phyloP scores from a whole-genome alignment of 1,140 invertebrate species.

The Solenopsis fugax region DNA sequence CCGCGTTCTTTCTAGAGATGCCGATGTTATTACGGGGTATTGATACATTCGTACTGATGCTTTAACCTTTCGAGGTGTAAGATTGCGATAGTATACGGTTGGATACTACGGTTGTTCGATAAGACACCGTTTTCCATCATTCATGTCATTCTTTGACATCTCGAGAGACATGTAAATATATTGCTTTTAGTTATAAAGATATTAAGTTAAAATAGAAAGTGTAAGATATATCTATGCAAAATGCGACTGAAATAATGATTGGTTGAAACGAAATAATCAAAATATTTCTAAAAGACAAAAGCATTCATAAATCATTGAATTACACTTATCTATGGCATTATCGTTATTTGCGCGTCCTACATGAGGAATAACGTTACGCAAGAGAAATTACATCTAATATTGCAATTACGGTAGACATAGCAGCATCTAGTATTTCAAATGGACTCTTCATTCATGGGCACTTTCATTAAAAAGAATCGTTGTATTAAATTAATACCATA shows the following conservation, averaged over 20 bases:
- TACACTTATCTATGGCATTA: not conserved
- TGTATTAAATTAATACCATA: slow-evolving; percentile 41
- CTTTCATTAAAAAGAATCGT: slow-evolving; percentile 37
- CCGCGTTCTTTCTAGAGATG: slow-evolving; percentile 26
- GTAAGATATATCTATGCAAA: not conserved
- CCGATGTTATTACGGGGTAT: slow-evolving; percentile 36
- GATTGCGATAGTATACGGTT: slow-evolving; percentile 6
- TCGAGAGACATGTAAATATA: not conserved
- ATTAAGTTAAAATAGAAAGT: slow-evolving; percentile 1
- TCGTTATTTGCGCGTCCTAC: slow-evolving; percentile 12
- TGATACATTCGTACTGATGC: slow-evolving; percentile 24
- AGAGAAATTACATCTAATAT: slow-evolving; percentile 47
- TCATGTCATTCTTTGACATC: not conserved
- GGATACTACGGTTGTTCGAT: not conserved
- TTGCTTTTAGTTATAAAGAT: not conserved
- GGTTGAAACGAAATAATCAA: not conserved
- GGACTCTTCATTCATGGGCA: slow-evolving; percentile 36
- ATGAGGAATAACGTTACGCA: slow-evolving; percentile 35
- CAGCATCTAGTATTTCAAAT: slow-evolving; percentile 33
- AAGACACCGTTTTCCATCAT: slow-evolving; percentile 23
- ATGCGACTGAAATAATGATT: not conserved
- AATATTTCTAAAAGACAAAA: slow-evolving; percentile 5
- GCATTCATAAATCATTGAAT: slow-evolving; percentile 8
- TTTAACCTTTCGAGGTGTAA: slow-evolving; percentile 40
- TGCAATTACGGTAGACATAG: slow-evolving; percentile 1